Conservation (phyloP, 2,113 vertebrate genomes). For the Taurulus bubalis region DNA sequence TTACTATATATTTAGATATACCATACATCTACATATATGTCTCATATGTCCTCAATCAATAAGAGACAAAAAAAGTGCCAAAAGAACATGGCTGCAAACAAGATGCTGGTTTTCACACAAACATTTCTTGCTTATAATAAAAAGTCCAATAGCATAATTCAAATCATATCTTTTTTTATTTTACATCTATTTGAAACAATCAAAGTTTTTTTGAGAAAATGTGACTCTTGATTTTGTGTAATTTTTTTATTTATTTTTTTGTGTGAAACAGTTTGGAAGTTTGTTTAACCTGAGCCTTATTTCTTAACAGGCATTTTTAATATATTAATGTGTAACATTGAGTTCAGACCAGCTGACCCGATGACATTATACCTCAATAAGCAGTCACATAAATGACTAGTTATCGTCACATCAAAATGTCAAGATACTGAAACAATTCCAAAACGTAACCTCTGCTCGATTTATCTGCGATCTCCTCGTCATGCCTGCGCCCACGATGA, state of each 20-base stretch:
- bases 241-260: no score
- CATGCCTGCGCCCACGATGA: not conserved
- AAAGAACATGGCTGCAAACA: no score
- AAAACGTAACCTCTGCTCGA: constrained; percentile 1
- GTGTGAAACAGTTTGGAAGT: not conserved
- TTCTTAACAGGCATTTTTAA: not conserved
- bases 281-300: not conserved
- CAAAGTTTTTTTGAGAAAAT: no score
- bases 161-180: not conserved
- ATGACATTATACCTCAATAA: not conserved
- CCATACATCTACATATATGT: no score
- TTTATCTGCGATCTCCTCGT: constrained; percentile 45
- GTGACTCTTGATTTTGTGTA: not conserved
- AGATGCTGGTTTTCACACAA: no score
- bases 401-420: not conserved
- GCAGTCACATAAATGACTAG: not conserved
- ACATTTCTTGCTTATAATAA: not conserved
- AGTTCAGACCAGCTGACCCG: not conserved
- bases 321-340: not conserved
- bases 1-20: no score
- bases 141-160: not conserved
- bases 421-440: no score
- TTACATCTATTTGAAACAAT: no score
- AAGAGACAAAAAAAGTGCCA: no score
- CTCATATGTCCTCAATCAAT: not conserved